Conservation (phyloP, 1,140 invertebrate species). For the Caerostris darwini region DNA sequence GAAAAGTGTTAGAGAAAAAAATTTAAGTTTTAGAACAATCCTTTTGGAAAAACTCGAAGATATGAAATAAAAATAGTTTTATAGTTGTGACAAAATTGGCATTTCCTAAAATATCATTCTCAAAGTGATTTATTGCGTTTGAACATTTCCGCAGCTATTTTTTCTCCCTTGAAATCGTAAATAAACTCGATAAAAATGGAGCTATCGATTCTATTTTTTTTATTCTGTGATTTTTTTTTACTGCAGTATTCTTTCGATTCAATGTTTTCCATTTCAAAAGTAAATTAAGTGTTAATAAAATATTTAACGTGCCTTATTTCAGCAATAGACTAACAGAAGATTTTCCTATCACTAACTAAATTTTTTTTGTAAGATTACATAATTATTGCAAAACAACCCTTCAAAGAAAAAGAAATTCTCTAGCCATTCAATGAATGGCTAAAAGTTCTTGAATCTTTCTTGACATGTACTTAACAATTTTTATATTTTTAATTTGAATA, state of each 20-base stretch:
- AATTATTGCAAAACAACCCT: too few relatives aligned
- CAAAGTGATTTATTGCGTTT: background rate
- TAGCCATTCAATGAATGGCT: too few relatives aligned
- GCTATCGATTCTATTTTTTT: background rate
- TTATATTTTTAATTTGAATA: too few relatives aligned
- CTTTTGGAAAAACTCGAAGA: background rate
- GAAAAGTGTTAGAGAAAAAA: background rate
- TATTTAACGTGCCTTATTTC: background rate
- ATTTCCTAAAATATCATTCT: conserved; percentile 3
- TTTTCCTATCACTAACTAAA: background rate
- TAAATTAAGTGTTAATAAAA: background rate
- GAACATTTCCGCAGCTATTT: background rate
- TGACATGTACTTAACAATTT: too few relatives aligned
- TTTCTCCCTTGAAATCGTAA: background rate
- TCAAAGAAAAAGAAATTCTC: too few relatives aligned
- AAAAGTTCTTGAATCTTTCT: too few relatives aligned
- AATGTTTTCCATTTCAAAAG: background rate
- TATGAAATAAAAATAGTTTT: conserved; percentile 10
- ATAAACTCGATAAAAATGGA: conserved; percentile 1
- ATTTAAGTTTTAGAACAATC: conserved; percentile 3
- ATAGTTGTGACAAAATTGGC: conserved; percentile 6
- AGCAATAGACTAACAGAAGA: background rate
- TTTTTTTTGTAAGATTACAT: background rate
- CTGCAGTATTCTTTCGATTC: background rate
- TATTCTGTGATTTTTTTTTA: background rate